Percentiles rank a stretch among this genome's conserved stretches.
These are phyloP conservation scores for Boulengeromyrus knoepffleri DNA, from an alignment of 2,113 vertebrate species.

Conservation along the genomic window DNA sequence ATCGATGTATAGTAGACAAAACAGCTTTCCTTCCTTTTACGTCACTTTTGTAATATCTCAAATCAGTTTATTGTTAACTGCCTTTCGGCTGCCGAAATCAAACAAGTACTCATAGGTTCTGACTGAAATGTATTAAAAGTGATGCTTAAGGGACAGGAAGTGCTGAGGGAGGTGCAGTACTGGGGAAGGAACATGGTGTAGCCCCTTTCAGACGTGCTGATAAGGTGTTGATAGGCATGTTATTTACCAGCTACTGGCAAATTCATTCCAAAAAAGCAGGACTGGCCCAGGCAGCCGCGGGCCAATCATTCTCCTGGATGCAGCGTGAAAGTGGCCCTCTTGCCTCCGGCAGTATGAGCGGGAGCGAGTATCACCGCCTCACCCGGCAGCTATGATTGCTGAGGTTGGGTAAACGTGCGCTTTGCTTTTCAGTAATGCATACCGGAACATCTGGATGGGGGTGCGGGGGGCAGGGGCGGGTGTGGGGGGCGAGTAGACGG, in stretches of 20 bases:
- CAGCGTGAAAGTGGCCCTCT: not conserved
- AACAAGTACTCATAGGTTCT: too few relatives aligned
- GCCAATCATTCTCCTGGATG: not conserved
- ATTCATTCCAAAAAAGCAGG: not conserved
- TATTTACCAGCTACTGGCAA: not conserved
- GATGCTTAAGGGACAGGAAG: not conserved
- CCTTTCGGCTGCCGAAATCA: too few relatives aligned
- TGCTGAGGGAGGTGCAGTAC: not conserved
- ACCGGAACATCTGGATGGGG: not conserved
- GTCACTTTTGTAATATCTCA: too few relatives aligned
- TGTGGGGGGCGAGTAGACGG: not conserved
- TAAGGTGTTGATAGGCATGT: not conserved
- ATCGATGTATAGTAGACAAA: not conserved
- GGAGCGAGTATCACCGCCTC: not conserved
- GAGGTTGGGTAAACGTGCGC: not conserved
- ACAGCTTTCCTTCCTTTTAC: too few relatives aligned
- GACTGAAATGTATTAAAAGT: not conserved
- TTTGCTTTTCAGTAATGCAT: slow-evolving; percentile 19
- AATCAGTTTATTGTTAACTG: too few relatives aligned
- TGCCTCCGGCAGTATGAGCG: not conserved
- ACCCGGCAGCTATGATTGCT: not conserved
- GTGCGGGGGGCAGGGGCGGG: not conserved
- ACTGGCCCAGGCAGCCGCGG: not conserved
- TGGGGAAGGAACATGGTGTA: not conserved
- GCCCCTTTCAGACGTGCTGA: not conserved